Conservation (phyloP, 92 coral and sea anemone genomes). For the Pocillopora grandis region DNA sequence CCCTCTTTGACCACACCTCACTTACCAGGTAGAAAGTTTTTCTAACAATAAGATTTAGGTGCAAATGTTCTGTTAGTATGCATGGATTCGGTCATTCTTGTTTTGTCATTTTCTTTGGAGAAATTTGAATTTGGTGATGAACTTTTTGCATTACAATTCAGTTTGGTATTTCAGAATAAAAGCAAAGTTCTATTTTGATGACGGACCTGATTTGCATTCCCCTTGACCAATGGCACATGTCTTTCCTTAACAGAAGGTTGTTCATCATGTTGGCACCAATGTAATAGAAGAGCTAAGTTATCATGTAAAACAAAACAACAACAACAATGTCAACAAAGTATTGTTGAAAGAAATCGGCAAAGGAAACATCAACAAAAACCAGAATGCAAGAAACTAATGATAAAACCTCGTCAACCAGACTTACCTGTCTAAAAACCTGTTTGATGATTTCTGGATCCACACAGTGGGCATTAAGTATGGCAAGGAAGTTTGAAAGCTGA, state of each 20-base stretch:
- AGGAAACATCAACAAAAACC: not conserved
- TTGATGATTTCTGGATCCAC: slow-evolving; percentile 98
- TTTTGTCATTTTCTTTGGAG: too few species aligned
- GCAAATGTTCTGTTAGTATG: too few species aligned
- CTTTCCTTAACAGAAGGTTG: slow-evolving; percentile 87
- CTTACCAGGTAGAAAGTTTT: not conserved
- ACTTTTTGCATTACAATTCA: too few species aligned
- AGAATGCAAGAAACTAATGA: not conserved
- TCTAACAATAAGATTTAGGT: too few species aligned
- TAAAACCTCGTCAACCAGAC: not conserved
- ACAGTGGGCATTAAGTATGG: slow-evolving; percentile 87
- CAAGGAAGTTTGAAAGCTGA: slow-evolving; percentile 85
- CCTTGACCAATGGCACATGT: slow-evolving; percentile 99
- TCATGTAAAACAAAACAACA: not conserved
- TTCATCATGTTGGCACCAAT: slow-evolving; percentile 98
- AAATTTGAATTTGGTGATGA: too few species aligned
- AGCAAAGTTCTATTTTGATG: not conserved
- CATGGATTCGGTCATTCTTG: too few species aligned
- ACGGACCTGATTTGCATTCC: slow-evolving; percentile 98
- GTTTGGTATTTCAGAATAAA: not conserved
- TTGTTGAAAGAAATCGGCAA: not conserved
- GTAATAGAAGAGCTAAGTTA: slow-evolving; percentile 79
- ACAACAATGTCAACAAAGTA: not conserved
- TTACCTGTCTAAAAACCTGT: slow-evolving; percentile 93
- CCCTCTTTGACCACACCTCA: not conserved